Evolutionary conservation across 2,797 vertebrate genomes (phyloP), one percentile per base, ranked within the genome.

Genomic region (Dendrocincla tyrannina): DNA sequence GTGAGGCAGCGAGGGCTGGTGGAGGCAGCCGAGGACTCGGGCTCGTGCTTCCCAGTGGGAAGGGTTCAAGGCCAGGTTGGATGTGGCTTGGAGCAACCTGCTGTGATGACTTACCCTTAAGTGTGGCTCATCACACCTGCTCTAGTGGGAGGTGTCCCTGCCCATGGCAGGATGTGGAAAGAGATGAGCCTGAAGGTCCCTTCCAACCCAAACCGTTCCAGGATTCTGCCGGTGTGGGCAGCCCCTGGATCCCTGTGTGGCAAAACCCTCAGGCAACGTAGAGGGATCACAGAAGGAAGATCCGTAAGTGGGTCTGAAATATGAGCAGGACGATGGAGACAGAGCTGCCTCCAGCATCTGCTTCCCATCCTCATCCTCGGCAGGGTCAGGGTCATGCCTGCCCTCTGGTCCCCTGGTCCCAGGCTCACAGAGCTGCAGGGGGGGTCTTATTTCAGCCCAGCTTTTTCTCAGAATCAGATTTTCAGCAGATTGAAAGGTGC

Each of bases 171-270:
- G 20, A 59, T 7, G 7, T 41, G 66, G 58, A 47, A 19, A 2
- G 7, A 66, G 39, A 35, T 32, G 59, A 59, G 46, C 22, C 27
- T n/a, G 33, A 35, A 59, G 46, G 5, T 59, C 39, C 58, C 27
- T 59, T 78, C 59, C 66, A 46, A n/a, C 30, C 33, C 33, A 53
- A 78, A 53, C 10, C 59, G 41, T 32, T 4, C 59, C 64, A 27
- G 4, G 24, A 64, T 35, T 70, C 58, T 2, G 11, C 37, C 3
- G 1, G 42, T 1, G n/a, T 8, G 10, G 32, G 55, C 80, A 83
- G 63, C 25, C 32, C 44, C 62, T 3, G 6, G 46, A 19, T 76
- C 56, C 47, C 70, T 3, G 56, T 0, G 0, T 3, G n/a, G 42
- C 46, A 53, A 2, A 5, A 23, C 3, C 22, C 39, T 62, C 39